A percentile compares a stretch with the other conserved stretches of the same genome.
These are phyloP conservation scores for Schizotus pectinicornis DNA, from an alignment of 2,888 invertebrate species.

Conservation along the genomic window DNA sequence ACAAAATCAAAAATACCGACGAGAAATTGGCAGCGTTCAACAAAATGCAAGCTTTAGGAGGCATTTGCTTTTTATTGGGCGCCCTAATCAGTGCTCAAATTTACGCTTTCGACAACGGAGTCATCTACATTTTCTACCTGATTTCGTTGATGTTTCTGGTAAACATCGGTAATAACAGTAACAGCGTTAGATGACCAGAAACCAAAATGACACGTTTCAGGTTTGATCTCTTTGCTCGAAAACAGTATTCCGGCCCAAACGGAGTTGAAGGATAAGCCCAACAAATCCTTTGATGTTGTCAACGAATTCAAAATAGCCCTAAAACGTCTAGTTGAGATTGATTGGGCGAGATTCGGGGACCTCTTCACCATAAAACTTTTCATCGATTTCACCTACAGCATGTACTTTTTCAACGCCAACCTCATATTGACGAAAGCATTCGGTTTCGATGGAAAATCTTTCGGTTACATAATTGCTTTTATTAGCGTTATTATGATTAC, in stretches of 20 bases:
- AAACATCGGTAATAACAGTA: conserved; percentile 10
- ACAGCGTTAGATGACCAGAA: neutral
- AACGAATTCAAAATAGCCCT: conserved; percentile 6
- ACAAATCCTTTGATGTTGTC: neutral
- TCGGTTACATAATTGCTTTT: conserved; percentile 18
- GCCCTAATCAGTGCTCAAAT: conserved; percentile 10
- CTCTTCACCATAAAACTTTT: conserved; percentile 21
- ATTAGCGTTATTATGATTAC: conserved; percentile 9
- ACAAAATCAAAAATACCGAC: conserved; percentile 12
- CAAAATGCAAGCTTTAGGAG: conserved; percentile 17
- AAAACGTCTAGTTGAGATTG: conserved; percentile 6
- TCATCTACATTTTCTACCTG: conserved; percentile 5
- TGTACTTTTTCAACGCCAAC: conserved; percentile 12
- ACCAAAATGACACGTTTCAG: neutral
- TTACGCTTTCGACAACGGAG: conserved; percentile 13
- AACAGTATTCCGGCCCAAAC: neutral
- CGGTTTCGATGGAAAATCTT: conserved; percentile 5
- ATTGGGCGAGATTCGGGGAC: conserved; percentile 26
- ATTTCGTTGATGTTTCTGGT: conserved; percentile 1
- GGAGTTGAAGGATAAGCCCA: neutral
- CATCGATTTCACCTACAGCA: conserved; percentile 8
- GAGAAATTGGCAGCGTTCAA: conserved; percentile 7
- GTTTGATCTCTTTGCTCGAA: neutral
- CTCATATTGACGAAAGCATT: conserved; percentile 2
- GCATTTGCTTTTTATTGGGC: conserved; percentile 12